Percentiles rank a stretch among this genome's conserved stretches.
Evolutionary conservation across 2,888 invertebrate genomes (phyloP).

Genomic region (Atherix ibis): DNA sequence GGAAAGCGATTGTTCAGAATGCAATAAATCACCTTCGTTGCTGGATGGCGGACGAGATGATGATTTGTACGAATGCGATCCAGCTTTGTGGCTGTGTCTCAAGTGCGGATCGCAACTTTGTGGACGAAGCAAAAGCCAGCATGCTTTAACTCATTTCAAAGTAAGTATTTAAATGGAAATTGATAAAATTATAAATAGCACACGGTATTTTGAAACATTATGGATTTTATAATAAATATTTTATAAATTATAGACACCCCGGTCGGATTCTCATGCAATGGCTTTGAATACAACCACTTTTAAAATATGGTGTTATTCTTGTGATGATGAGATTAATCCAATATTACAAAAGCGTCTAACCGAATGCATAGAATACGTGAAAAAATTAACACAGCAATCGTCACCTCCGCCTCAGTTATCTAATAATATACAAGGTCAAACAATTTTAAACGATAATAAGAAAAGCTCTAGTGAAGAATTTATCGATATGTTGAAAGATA

Average conservation of each 20-base stretch:
- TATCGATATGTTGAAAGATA: conserved; percentile 17
- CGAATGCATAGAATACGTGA: conserved; percentile 59
- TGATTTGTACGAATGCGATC: conserved; percentile 32
- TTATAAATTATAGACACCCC: conserved; percentile 37
- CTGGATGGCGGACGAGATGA: conserved; percentile 33
- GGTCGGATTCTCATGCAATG: conserved; percentile 59
- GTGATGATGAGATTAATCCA: conserved; percentile 51
- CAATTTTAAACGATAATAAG: conserved; percentile 17
- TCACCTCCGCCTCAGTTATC: conserved; percentile 13
- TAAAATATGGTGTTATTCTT: conserved; percentile 65
- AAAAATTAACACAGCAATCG: conserved; percentile 36
- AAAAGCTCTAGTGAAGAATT: too few relatives aligned
- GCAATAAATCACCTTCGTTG: conserved; percentile 38
- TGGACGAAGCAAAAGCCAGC: conserved; percentile 48
- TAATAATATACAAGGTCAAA: conserved; percentile 2
- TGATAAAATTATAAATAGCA: background rate
- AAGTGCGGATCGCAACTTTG: conserved; percentile 67
- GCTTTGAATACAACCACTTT: conserved; percentile 55
- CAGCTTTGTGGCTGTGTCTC: conserved; percentile 60
- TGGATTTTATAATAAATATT: background rate
- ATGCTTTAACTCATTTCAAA: conserved; percentile 58
- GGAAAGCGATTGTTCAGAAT: conserved; percentile 40
- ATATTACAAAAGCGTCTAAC: conserved; percentile 46
- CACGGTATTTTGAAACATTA: background rate
- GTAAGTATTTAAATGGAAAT: conserved; percentile 14